Evolutionary conservation across 2,888 invertebrate genomes (phyloP).

Genomic region (Lypha dubia): DNA sequence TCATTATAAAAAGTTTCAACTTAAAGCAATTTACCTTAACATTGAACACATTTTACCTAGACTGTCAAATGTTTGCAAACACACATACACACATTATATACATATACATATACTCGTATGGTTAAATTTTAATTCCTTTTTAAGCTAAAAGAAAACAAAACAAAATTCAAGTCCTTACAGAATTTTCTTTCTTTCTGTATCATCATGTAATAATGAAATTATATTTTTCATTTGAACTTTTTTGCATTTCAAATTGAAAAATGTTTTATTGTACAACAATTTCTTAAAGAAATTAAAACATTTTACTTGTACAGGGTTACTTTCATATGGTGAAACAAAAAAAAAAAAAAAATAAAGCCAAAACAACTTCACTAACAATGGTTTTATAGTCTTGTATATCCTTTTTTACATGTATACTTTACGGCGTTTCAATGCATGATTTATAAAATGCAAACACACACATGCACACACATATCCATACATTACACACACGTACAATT

Average conservation of each 20-base stretch:
- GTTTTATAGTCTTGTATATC: slow-evolving; percentile 65
- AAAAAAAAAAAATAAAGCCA: too few species aligned
- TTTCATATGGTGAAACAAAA: slow-evolving; percentile 14
- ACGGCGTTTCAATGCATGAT: slow-evolving; percentile 44
- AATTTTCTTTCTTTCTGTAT: too few species aligned
- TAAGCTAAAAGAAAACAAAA: slow-evolving; percentile 27
- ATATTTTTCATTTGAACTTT: slow-evolving; percentile 40
- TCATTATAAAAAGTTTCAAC: slow-evolving; percentile 25
- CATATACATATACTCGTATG: neutral
- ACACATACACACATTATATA: too few species aligned
- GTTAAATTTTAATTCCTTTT: slow-evolving; percentile 55
- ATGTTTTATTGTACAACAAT: slow-evolving; percentile 35
- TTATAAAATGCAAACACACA: slow-evolving; percentile 5
- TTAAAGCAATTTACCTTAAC: slow-evolving; percentile 22
- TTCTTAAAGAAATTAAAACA: slow-evolving; percentile 65
- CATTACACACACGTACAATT: neutral
- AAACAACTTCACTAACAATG: slow-evolving; percentile 34
- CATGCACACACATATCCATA: neutral
- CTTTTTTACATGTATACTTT: slow-evolving; percentile 57
- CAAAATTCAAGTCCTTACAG: neutral
- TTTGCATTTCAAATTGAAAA: slow-evolving; percentile 39
- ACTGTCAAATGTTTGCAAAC: slow-evolving; percentile 3
- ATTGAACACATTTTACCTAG: slow-evolving; percentile 32
- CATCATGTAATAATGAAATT: slow-evolving; percentile 36
- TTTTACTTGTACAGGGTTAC: slow-evolving; percentile 24